These are phyloP conservation scores for Chironomus striatipennis DNA, from an alignment of 1,140 invertebrate species.

Conservation along the genomic window DNA sequence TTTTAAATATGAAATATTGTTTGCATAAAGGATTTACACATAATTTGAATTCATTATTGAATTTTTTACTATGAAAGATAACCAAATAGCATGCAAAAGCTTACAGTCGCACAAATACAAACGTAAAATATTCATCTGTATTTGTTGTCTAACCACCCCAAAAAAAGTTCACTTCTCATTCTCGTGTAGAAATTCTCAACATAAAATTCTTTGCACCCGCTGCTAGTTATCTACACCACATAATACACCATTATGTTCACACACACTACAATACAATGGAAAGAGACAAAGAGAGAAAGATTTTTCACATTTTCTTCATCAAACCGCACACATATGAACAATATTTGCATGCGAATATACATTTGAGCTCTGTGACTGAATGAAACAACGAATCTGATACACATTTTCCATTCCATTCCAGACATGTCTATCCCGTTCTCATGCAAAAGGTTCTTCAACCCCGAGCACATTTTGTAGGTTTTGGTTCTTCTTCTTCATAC, in stretches of 20 bases:
- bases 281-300: too few relatives aligned
- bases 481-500: not conserved
- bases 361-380: not conserved
- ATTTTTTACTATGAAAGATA: not conserved
- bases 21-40: constrained; percentile 3
- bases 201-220: not conserved
- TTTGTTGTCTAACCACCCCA: not conserved
- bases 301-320: not conserved
- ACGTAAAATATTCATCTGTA: not conserved
- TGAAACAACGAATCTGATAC: constrained; percentile 16
- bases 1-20: not conserved
- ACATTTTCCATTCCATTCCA: constrained; percentile 15
- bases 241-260: too few relatives aligned
- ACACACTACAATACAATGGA: too few relatives aligned
- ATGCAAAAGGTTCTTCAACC: constrained; percentile 17
- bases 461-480: constrained; percentile 1
- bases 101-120: not conserved
- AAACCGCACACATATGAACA: not conserved
- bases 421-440: constrained; percentile 18
- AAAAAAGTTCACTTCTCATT: not conserved
- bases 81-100: not conserved
- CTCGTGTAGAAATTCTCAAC: not conserved
- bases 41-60: constrained; percentile 4
- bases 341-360: not conserved
- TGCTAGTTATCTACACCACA: not conserved